A percentile compares a stretch with the other conserved stretches of the same genome.
phyloP scores from a whole-genome alignment of 2,113 vertebrate genomes.

The Protobothrops mucrosquamatus region DNA sequence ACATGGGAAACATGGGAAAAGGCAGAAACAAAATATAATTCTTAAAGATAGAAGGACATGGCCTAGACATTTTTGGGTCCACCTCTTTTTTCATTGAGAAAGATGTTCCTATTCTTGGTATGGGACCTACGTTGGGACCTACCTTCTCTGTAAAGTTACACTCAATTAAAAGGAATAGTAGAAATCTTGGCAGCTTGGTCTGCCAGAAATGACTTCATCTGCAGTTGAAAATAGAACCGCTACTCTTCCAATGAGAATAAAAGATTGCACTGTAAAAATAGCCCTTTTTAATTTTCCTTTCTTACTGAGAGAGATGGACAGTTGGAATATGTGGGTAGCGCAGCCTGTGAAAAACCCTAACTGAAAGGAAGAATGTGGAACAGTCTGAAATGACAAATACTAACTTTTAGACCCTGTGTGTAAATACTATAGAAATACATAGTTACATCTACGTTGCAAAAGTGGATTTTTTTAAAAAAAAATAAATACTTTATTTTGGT shows the following conservation, averaged over 20 bases:
- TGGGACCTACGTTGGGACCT: background rate
- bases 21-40: background rate
- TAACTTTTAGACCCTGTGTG: slow-evolving; percentile 28
- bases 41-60: background rate
- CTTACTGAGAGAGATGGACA: background rate
- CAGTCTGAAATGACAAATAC: background rate
- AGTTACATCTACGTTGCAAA: background rate
- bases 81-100: background rate
- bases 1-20: background rate
- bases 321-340: slow-evolving; percentile 18
- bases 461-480: background rate
- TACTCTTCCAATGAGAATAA: background rate
- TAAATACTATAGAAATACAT: background rate
- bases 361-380: background rate
- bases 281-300: background rate
- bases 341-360: background rate
- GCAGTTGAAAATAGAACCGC: background rate
- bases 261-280: background rate
- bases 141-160: background rate
- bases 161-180: background rate
- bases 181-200: background rate
- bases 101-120: background rate
- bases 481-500: background rate
- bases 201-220: background rate
- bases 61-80: background rate